phyloP scores from a whole-genome alignment of 2,113 vertebrate species.

The Chaenogobius annularis region DNA sequence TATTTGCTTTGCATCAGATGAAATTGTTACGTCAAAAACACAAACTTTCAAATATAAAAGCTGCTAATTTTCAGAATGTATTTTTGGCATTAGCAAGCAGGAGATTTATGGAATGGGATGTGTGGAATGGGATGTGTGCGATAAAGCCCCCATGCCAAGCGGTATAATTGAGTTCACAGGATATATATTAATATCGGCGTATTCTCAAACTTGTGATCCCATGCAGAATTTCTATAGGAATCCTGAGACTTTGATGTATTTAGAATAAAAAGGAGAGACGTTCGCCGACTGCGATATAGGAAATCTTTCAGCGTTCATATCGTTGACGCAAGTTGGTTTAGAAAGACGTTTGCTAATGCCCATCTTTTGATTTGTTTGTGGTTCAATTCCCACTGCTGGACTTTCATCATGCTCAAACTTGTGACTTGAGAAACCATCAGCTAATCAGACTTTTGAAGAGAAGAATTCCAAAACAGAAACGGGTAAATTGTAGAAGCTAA shows the following conservation, averaged over 20 bases:
- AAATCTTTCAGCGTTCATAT: too few relatives aligned
- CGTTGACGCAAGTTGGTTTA: too few relatives aligned
- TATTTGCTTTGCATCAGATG: conserved; percentile 41
- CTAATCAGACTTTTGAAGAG: too few relatives aligned
- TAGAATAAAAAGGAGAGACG: too few relatives aligned
- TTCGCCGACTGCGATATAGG: too few relatives aligned
- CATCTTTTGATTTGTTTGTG: too few relatives aligned
- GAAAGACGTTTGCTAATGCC: too few relatives aligned
- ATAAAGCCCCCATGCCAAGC: not conserved
- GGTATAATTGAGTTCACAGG: not conserved
- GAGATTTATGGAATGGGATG: not conserved
- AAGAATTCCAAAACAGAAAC: too few relatives aligned
- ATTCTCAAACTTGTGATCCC: not conserved
- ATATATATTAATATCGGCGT: not conserved
- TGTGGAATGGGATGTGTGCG: not conserved
- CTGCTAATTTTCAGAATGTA: conserved; percentile 16
- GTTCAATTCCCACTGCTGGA: too few relatives aligned
- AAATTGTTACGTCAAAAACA: conserved; percentile 24
- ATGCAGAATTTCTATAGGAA: not conserved
- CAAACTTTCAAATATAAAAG: conserved; percentile 17
- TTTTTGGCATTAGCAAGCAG: not conserved
- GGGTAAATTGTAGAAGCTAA: too few relatives aligned
- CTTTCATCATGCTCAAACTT: too few relatives aligned
- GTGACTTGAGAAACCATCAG: too few relatives aligned
- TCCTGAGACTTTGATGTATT: not conserved